Percentiles rank a stretch among this genome's conserved stretches.
phyloP scores from a whole-genome alignment of 2,888 invertebrate genomes.

The Petrolisthes manimaculis region DNA sequence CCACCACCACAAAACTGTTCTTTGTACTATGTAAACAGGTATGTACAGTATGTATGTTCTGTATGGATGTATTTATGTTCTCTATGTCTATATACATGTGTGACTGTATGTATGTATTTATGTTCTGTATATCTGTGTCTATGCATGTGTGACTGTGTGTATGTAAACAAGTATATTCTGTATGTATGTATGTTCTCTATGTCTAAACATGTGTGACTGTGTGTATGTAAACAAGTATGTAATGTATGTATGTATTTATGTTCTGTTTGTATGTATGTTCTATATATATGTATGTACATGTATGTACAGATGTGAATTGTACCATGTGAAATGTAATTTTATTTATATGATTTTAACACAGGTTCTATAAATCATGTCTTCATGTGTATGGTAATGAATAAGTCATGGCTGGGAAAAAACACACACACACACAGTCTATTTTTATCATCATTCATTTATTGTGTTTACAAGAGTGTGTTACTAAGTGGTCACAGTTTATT shows the following conservation, averaged over 20 bases:
- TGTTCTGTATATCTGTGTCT: too few species aligned
- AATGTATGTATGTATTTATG: too few species aligned
- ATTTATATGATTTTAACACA: too few species aligned
- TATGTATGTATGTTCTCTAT: neutral
- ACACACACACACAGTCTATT: neutral
- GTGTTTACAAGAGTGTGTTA: constrained; percentile 74
- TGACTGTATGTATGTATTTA: neutral
- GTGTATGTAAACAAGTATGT: neutral
- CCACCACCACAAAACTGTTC: constrained; percentile 80
- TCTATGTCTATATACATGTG: neutral
- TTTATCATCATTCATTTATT: too few species aligned
- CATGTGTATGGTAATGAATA: too few species aligned
- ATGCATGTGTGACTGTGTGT: too few species aligned
- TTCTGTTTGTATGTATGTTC: too few species aligned
- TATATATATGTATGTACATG: too few species aligned
- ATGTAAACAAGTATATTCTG: neutral
- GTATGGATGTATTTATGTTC: neutral
- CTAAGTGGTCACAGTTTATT: neutral
- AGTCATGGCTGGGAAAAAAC: too few species aligned
- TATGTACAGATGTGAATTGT: too few species aligned
- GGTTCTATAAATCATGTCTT: too few species aligned
- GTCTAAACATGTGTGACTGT: neutral
- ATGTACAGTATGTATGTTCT: neutral
- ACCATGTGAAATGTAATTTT: too few species aligned
- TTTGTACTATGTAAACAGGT: constrained; percentile 64